Conservation (phyloP, 2,113 vertebrate species). For the Gadus chalcogrammus region DNA sequence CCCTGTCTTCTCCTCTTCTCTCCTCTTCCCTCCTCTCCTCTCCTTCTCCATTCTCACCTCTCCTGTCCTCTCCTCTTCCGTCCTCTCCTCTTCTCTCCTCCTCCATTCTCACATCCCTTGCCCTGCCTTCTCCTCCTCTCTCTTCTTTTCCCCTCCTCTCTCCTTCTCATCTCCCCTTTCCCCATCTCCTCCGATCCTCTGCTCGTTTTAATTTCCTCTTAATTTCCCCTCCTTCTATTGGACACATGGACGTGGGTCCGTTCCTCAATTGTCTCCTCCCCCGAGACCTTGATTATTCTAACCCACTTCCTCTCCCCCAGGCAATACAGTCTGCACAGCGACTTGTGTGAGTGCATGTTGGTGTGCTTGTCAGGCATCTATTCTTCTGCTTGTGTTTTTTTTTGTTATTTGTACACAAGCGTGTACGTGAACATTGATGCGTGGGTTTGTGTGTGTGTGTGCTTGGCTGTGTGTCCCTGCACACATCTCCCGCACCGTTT, state of each 20-base stretch:
- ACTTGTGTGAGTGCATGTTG: conserved; percentile 10
- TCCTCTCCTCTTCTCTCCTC: conserved; percentile 1
- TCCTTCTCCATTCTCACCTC: conserved; percentile 37
- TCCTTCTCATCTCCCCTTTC: conserved; percentile 1
- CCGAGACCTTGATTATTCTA: neutral
- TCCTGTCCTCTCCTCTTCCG: conserved; percentile 30
- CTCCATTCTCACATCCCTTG: conserved; percentile 31
- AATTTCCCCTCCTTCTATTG: neutral
- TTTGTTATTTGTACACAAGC: conserved; percentile 5
- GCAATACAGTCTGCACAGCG: too few relatives aligned
- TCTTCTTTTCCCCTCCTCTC: conserved; percentile 12
- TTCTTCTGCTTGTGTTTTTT: neutral
- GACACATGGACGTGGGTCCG: neutral
- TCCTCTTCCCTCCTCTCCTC: neutral
- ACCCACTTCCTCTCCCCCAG: neutral
- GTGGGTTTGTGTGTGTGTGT: conserved; percentile 7
- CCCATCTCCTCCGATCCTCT: neutral
- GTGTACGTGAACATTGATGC: conserved; percentile 7
- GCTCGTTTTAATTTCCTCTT: neutral
- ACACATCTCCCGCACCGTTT: neutral
- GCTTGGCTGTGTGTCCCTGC: conserved; percentile 3
- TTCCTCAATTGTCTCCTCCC: neutral
- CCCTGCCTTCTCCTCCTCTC: conserved; percentile 30
- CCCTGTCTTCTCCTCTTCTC: conserved; percentile 1
- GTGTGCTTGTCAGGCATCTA: conserved; percentile 4